Evolutionary conservation across 2,113 vertebrate species (phyloP).

Genomic region (Trematocara macrostoma): DNA sequence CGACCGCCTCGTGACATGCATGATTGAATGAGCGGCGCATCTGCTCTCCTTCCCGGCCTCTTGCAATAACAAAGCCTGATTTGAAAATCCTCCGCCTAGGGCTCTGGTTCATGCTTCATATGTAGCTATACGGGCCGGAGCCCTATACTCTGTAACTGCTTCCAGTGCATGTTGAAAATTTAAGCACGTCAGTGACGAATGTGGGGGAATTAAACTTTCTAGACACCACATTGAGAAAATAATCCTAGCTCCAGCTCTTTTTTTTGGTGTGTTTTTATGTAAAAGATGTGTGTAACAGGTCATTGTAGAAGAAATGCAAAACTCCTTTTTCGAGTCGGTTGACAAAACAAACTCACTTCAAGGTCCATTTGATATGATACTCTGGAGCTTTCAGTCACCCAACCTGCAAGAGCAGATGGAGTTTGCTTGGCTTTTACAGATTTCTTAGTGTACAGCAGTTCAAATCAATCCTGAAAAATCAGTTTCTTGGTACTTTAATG

Average conservation of each 20-base stretch:
- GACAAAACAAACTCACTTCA: background rate
- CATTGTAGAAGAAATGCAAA: background rate
- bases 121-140: background rate
- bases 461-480: background rate
- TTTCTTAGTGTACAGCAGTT: background rate
- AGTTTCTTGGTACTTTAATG: background rate
- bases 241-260: background rate
- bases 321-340: background rate
- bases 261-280: background rate
- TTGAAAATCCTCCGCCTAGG: slow-evolving; percentile 27
- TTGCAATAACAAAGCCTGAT: slow-evolving; percentile 59
- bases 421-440: background rate
- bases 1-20: slow-evolving; percentile 20
- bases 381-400: background rate
- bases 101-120: slow-evolving; percentile 20
- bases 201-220: background rate
- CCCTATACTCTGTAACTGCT: background rate
- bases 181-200: slow-evolving; percentile 3
- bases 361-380: background rate
- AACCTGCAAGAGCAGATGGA: background rate
- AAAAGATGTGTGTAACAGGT: background rate
- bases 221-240: background rate
- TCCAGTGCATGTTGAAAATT: background rate
- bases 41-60: slow-evolving; percentile 48
- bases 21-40: slow-evolving; percentile 59